Conservation (phyloP, 2,113 vertebrate species). For the Anser brachyrhynchus region DNA sequence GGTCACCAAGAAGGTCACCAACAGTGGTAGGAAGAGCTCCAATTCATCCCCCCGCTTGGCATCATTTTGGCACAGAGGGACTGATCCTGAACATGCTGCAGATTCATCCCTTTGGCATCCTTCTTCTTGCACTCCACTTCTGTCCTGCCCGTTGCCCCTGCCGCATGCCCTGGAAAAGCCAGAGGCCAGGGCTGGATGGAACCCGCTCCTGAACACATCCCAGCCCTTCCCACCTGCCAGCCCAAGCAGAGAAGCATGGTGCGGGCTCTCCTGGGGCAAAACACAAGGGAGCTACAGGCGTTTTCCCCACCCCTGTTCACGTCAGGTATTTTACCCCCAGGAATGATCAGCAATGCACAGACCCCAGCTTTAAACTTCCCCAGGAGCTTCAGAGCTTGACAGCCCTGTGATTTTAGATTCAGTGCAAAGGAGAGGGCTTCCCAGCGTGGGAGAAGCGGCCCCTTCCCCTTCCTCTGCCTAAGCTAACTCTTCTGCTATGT, state of each 20-base stretch:
- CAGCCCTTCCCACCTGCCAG: background rate
- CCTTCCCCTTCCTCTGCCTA: slow-evolving; percentile 33
- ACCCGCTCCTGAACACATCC: background rate
- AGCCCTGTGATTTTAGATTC: background rate
- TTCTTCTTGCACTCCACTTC: background rate
- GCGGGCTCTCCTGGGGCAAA: background rate
- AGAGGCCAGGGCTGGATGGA: background rate
- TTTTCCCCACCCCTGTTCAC: background rate
- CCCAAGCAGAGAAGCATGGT: background rate
- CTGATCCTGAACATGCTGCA: background rate
- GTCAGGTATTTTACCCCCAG: background rate
- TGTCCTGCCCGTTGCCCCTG: background rate
- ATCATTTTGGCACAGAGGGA: accelerated
- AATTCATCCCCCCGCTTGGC: background rate
- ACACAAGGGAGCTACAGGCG: background rate
- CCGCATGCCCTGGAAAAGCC: background rate
- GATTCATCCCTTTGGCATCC: background rate
- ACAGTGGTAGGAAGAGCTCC: background rate
- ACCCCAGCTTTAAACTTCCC: background rate
- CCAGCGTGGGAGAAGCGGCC: background rate
- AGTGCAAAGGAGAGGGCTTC: background rate
- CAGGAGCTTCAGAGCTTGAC: background rate
- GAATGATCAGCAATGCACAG: background rate
- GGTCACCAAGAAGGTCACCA: background rate
- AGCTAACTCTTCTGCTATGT: background rate